Evolutionary conservation across 30 jellyfish, hydroid and myxozoan species (phyloP).

Genomic region (Aurelia aurita): DNA sequence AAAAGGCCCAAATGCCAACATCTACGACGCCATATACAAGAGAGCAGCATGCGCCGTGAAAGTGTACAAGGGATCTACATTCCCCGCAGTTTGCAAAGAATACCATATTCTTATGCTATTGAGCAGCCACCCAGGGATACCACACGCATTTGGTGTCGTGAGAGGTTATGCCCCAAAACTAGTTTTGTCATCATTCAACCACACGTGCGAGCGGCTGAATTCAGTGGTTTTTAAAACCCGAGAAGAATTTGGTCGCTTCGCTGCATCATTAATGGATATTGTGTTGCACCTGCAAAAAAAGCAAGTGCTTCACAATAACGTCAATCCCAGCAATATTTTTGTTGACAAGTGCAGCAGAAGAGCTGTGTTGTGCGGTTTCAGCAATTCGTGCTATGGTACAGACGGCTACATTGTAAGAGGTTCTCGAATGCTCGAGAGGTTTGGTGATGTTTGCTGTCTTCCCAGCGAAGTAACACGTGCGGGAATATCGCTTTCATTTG

Average conservation of each 20-base stretch:
- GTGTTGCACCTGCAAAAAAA: slow-evolving; percentile 2
- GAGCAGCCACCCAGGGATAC: slow-evolving; percentile 21
- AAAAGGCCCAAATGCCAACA: slow-evolving; percentile 30
- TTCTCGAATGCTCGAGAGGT: neutral
- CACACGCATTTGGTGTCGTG: slow-evolving; percentile 35
- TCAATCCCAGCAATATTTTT: slow-evolving; percentile 14
- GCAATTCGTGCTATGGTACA: slow-evolving; percentile 17
- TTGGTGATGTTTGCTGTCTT: slow-evolving; percentile 1
- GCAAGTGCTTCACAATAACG: slow-evolving; percentile 25
- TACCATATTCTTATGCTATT: slow-evolving; percentile 22
- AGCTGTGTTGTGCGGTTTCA: slow-evolving; percentile 5
- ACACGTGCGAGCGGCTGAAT: slow-evolving; percentile 5
- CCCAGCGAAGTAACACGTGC: slow-evolving; percentile 12
- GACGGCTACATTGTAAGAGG: slow-evolving; percentile 2
- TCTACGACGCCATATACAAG: neutral
- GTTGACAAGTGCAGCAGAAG: slow-evolving; percentile 5
- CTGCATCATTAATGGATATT: neutral
- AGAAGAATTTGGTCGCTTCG: slow-evolving; percentile 6
- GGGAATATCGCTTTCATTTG: neutral
- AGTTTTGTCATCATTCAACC: neutral
- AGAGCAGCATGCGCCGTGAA: neutral
- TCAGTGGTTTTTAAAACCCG: neutral
- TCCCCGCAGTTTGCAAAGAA: slow-evolving; percentile 20
- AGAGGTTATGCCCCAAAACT: slow-evolving; percentile 15
- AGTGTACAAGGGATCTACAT: slow-evolving; percentile 1